Evolutionary conservation across 1,140 invertebrate species (phyloP).

Genomic region (Gyrodactylus salaris): DNA sequence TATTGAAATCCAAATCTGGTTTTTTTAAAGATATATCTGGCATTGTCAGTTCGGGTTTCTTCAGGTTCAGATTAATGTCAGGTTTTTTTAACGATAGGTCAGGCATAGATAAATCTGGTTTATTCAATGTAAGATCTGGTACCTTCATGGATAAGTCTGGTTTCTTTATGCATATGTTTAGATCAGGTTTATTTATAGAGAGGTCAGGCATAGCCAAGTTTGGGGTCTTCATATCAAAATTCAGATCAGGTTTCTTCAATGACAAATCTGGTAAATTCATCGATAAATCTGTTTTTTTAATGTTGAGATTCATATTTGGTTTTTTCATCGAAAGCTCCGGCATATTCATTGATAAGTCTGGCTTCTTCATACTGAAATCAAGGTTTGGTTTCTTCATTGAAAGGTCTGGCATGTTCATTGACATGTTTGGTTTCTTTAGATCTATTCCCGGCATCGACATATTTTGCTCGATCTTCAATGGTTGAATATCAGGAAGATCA

Average conservation of each 20-base stretch:
- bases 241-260: no score
- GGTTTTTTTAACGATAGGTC: neutral
- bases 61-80: neutral
- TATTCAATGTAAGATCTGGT: neutral
- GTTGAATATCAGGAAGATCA: neutral
- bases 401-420: neutral
- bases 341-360: neutral
- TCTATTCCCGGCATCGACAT: neutral
- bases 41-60: neutral
- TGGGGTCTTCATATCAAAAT: neutral
- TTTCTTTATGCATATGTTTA: neutral
- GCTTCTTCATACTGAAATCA: neutral
- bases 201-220: neutral
- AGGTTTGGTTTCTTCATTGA: neutral
- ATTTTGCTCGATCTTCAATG: neutral
- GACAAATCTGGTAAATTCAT: neutral
- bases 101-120: neutral
- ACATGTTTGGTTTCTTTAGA: neutral
- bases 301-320: neutral
- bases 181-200: neutral
- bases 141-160: no score
- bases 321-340: neutral
- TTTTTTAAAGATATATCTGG: neutral
- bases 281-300: neutral
- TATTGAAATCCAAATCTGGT: neutral